phyloP scores from a whole-genome alignment of 2,888 invertebrate species.

The Acronicta aceris region DNA sequence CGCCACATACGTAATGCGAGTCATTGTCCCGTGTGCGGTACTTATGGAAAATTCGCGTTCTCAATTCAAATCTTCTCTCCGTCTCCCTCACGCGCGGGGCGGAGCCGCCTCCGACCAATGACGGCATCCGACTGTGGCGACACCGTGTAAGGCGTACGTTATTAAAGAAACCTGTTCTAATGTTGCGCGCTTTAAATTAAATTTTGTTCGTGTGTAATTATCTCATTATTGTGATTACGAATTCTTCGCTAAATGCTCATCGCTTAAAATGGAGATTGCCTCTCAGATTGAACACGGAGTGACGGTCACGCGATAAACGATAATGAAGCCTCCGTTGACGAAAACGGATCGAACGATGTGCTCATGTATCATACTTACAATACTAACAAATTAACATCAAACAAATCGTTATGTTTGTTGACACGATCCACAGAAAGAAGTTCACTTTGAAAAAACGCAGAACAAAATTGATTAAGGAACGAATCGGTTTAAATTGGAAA shows the following conservation, averaged over 20 bases:
- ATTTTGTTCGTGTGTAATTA: slow-evolving; percentile 89
- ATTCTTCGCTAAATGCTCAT: slow-evolving; percentile 87
- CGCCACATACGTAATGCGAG: slow-evolving; percentile 89
- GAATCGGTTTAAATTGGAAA: slow-evolving; percentile 89
- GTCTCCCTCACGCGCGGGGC: slow-evolving; percentile 88
- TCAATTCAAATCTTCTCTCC: slow-evolving; percentile 88
- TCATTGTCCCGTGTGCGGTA: slow-evolving; percentile 89
- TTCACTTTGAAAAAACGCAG: slow-evolving; percentile 82
- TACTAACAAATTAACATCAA: slow-evolving; percentile 76
- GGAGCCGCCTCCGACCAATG: slow-evolving; percentile 88
- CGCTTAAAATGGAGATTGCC: slow-evolving; percentile 84
- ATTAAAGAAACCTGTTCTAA: slow-evolving; percentile 90
- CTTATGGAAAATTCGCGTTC: slow-evolving; percentile 90
- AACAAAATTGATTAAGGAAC: slow-evolving; percentile 89
- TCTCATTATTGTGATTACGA: slow-evolving; percentile 89
- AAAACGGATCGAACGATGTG: slow-evolving; percentile 64
- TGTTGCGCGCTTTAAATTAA: slow-evolving; percentile 89
- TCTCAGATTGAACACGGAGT: slow-evolving; percentile 72
- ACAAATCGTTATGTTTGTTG: slow-evolving; percentile 75
- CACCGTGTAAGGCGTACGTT: slow-evolving; percentile 89
- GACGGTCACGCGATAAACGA: slow-evolving; percentile 72
- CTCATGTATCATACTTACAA: slow-evolving; percentile 60
- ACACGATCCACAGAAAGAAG: slow-evolving; percentile 78
- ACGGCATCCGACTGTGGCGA: slow-evolving; percentile 85
- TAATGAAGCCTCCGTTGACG: slow-evolving; percentile 69